These are phyloP conservation scores for Tinea trinotella DNA, from an alignment of 2,888 invertebrate species.

Conservation along the genomic window DNA sequence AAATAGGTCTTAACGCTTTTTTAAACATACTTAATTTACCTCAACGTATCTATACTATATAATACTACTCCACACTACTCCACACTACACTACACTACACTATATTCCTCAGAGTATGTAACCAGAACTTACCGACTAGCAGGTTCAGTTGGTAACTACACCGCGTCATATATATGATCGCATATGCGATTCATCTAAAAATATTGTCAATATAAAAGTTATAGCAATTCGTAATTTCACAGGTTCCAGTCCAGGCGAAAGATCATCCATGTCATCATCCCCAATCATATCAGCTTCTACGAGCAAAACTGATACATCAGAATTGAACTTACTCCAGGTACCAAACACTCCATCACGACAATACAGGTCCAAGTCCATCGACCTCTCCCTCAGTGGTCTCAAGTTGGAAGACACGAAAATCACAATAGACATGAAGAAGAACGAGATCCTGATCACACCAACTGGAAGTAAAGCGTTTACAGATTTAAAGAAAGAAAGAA, in stretches of 20 bases:
- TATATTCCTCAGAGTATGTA: too few relatives aligned
- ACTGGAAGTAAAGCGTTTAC: conserved; percentile 42
- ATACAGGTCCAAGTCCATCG: conserved; percentile 70
- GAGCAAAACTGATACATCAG: conserved; percentile 43
- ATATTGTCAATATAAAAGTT: background rate
- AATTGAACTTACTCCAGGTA: conserved; percentile 49
- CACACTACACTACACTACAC: too few relatives aligned
- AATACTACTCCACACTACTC: too few relatives aligned
- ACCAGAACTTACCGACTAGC: too few relatives aligned
- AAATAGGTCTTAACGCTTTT: too few relatives aligned
- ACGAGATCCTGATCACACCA: conserved; percentile 58
- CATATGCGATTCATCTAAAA: too few relatives aligned
- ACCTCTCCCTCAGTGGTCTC: conserved; percentile 54
- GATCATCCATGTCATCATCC: conserved; percentile 53
- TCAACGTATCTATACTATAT: too few relatives aligned
- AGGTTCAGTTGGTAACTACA: too few relatives aligned
- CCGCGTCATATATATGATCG: too few relatives aligned
- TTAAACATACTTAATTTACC: too few relatives aligned
- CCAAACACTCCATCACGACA: conserved; percentile 54
- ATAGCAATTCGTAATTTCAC: conserved; percentile 21
- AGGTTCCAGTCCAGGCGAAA: conserved; percentile 64
- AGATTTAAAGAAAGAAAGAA: conserved; percentile 44
- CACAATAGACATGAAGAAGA: conserved; percentile 54
- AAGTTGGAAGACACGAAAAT: conserved; percentile 54
- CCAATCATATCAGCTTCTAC: conserved; percentile 47